Evolutionary conservation across 2,888 invertebrate genomes (phyloP), one percentile per base, ranked within the genome.

Genomic region (Prosopocoilus inquinatus): DNA sequence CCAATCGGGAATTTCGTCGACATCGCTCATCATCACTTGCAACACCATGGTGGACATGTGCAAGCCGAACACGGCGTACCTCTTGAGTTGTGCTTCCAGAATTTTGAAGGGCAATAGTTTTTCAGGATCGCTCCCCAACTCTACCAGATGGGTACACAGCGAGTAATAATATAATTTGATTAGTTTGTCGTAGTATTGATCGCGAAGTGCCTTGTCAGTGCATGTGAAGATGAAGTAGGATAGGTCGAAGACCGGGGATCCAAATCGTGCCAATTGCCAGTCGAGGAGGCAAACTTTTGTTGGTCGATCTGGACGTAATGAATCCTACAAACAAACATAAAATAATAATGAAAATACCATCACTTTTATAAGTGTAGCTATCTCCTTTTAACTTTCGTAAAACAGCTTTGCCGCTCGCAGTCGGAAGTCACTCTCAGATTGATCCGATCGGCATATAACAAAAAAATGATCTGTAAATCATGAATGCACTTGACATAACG

Each of bases 191-290:
- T 60, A 74, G 44, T 70, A 56, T 44, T 64, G 45, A n/a, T 62
- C 53, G 8, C 74, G 65, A 13, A 70, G 55, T 9, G 66, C 60
- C 15, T 66, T 63, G 9, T 65, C 60, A 9, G 69, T 67, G 52
- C 68, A 69, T 3, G 69, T 69, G 53, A 69, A 73, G 4, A 75
- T 50, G 57, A 71, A 62, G 52, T 74, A 73, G 3, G 67, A 54
- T 45, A 75, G 53, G 50, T 75, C 75, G 16, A 66, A 52, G 4
- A 62, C 71, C 1, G 69, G 69, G 1, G 68, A 65, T 7, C 63
- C 64, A 45, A 59, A 55, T 11, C 63, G 58, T 9, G 62, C 47
- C 9, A 68, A 33, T 59, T 70, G 70, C 63, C 68, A 70, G 46
- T 70, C 70, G 8, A 70, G 36, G 5, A 70, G 57, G 46, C 67